Conservation (phyloP, 2,113 vertebrate species). For the Saguinus imperator region DNA sequence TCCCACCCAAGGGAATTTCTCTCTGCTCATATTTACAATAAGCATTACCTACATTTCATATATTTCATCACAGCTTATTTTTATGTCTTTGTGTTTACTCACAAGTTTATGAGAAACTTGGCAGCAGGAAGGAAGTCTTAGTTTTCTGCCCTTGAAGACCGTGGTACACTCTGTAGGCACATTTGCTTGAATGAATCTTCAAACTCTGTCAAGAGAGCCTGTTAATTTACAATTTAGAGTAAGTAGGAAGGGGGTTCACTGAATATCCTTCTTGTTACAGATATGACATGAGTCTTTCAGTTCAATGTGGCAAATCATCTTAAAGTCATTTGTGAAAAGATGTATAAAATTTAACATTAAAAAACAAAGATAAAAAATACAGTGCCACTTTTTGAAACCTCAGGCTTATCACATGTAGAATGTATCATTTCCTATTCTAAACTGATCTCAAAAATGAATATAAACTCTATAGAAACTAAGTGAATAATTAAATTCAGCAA, state of each 20-base stretch:
- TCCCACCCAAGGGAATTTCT: neutral
- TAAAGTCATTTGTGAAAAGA: neutral
- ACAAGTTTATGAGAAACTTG: neutral
- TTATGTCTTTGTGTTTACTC: neutral
- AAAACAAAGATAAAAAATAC: neutral
- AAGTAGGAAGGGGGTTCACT: neutral
- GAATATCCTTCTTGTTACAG: neutral
- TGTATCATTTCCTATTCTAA: neutral
- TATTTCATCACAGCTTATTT: neutral
- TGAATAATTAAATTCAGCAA: neutral
- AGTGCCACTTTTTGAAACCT: neutral
- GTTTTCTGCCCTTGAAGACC: neutral
- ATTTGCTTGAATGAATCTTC: neutral
- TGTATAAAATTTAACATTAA: neutral
- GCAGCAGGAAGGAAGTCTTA: neutral
- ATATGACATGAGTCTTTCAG: neutral
- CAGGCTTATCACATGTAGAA: neutral
- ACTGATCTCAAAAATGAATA: neutral
- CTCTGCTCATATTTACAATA: neutral
- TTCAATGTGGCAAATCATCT: neutral
- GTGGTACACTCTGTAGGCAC: neutral
- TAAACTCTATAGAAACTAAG: conserved; percentile 20
- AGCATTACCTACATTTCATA: neutral
- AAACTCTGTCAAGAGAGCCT: neutral
- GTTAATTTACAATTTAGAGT: neutral